A percentile compares a stretch with the other conserved stretches of the same genome.
Evolutionary conservation across 2,113 vertebrate species (phyloP).

Genomic region (Crotophaga sulcirostris): DNA sequence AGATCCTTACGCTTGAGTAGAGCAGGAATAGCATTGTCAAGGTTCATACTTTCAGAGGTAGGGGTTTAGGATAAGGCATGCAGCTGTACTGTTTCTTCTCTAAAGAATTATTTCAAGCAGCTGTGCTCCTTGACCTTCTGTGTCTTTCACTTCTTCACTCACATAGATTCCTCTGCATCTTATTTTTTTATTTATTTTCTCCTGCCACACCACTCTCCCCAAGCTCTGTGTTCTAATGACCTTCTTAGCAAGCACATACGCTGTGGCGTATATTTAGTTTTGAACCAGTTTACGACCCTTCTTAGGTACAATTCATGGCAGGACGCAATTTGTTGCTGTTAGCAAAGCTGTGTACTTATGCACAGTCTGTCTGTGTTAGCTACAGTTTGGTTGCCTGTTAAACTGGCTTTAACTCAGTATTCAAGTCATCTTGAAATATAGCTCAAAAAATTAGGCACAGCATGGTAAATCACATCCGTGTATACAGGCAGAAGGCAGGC

Average conservation of each 20-base stretch:
- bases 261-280: not conserved
- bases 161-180: not conserved
- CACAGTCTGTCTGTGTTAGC: not conserved
- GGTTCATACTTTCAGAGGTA: not conserved
- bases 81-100: not conserved
- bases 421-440: not conserved
- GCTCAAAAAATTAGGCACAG: not conserved
- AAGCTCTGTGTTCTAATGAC: not conserved
- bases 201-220: not conserved
- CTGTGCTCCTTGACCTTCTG: not conserved
- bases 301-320: not conserved
- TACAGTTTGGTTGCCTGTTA: not conserved
- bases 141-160: not conserved
- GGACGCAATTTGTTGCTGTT: constrained; percentile 41
- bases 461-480: not conserved
- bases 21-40: not conserved
- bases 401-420: not conserved
- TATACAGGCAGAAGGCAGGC: not conserved
- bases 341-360: not conserved
- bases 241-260: not conserved
- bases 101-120: not conserved
- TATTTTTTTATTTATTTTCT: constrained; percentile 5
- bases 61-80: not conserved
- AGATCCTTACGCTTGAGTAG: not conserved
- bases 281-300: not conserved